These are phyloP conservation scores for Rhinoderma darwinii DNA, from an alignment of 2,113 vertebrate species.

Conservation along the genomic window DNA sequence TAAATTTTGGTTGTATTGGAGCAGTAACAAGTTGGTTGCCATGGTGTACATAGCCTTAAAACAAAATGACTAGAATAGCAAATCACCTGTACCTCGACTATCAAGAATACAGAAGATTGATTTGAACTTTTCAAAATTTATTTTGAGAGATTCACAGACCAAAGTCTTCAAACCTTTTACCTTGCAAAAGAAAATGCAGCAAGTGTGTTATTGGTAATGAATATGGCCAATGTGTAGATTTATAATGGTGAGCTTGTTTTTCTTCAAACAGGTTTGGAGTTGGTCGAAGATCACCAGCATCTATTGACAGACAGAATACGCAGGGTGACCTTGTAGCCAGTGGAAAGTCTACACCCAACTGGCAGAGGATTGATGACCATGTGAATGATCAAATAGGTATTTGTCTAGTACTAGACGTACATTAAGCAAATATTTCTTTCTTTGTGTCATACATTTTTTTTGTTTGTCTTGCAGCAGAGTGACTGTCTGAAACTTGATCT, in stretches of 20 bases:
- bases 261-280: slow-evolving; percentile 84
- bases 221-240: background rate
- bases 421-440: no score
- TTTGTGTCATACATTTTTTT: background rate
- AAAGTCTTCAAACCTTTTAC: background rate
- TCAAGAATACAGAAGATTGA: no score
- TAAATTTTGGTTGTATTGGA: no score
- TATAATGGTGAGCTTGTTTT: background rate
- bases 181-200: background rate
- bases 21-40: no score
- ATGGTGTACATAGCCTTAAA: no score
- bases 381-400: slow-evolving; percentile 78
- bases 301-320: slow-evolving; percentile 81
- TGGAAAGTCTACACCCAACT: slow-evolving; percentile 83
- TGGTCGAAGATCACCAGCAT: slow-evolving; percentile 85
- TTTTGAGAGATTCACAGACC: background rate
- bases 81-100: no score
- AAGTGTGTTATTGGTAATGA: background rate
- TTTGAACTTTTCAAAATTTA: no score
- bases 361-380: slow-evolving; percentile 83
- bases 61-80: no score
- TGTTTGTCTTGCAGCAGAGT: background rate
- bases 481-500: no score
- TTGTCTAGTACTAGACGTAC: slow-evolving; percentile 11
- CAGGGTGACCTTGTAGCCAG: slow-evolving; percentile 78